Percentiles rank a stretch among this genome's conserved stretches.
phyloP scores from a whole-genome alignment of 2,797 vertebrate genomes.

The Kryptopterus vitreolus region DNA sequence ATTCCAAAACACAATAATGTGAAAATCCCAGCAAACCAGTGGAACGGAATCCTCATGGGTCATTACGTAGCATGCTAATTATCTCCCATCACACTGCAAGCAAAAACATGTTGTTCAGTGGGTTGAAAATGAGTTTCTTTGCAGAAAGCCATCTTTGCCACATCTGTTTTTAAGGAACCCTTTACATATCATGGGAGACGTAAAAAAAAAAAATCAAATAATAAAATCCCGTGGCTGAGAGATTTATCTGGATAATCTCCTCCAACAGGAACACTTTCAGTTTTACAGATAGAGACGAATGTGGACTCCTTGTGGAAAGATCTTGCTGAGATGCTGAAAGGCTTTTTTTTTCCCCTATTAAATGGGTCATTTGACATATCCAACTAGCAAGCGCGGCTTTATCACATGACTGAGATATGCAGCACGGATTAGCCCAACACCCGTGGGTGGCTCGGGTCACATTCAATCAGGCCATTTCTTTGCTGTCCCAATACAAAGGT shows the following conservation, averaged over 20 bases:
- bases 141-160: background rate
- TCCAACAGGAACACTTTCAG: background rate
- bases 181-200: background rate
- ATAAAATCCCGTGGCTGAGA: background rate
- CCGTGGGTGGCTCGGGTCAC: too few species aligned
- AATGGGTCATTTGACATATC: background rate
- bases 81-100: background rate
- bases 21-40: background rate
- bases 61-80: background rate
- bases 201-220: too few species aligned
- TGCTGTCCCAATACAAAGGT: too few species aligned
- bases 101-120: slow-evolving; percentile 9
- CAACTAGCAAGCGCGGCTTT: background rate
- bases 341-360: too few species aligned
- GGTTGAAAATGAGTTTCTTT: background rate
- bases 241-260: background rate
- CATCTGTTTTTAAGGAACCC: background rate
- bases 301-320: background rate
- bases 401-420: background rate
- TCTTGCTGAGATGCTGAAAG: background rate
- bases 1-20: slow-evolving; percentile 3
- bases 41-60: background rate
- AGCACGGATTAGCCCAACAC: background rate
- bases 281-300: background rate
- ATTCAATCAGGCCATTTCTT: too few species aligned